Conservation (phyloP, 2,888 invertebrate genomes). For the Dicroscelio sp. region DNA sequence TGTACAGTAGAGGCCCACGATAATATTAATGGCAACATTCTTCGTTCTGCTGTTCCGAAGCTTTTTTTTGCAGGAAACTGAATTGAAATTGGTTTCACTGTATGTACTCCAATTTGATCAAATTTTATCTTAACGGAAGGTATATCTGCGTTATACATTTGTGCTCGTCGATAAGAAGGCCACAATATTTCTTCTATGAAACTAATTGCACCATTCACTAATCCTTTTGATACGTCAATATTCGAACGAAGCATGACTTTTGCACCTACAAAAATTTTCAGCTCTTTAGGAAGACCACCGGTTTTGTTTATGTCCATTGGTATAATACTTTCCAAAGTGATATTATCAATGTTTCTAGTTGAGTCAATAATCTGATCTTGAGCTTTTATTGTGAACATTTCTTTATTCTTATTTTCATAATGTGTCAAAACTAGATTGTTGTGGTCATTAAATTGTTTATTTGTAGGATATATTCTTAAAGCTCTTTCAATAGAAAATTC, state of each 20-base stretch:
- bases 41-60: conserved; percentile 33
- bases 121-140: conserved; percentile 18
- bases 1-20: conserved; percentile 50
- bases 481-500: conserved; percentile 43
- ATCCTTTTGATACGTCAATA: conserved; percentile 9
- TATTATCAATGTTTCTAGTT: conserved; percentile 23
- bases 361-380: conserved; percentile 52
- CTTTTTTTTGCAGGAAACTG: conserved; percentile 39
- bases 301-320: conserved; percentile 39
- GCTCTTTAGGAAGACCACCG: conserved; percentile 26
- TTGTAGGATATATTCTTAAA: conserved; percentile 42
- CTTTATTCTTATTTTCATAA: conserved; percentile 23
- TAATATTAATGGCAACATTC: conserved; percentile 15
- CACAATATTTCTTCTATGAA: conserved; percentile 34
- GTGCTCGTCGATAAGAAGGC: conserved; percentile 29
- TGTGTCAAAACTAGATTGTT: conserved; percentile 32
- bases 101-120: conserved; percentile 15
- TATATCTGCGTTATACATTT: conserved; percentile 37
- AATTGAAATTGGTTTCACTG: conserved; percentile 5
- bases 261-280: conserved; percentile 34
- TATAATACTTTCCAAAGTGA: conserved; percentile 28
- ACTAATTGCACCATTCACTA: conserved; percentile 38
- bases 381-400: conserved; percentile 47
- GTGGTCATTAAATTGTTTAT: conserved; percentile 48
- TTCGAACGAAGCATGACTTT: conserved; percentile 45